Base-by-base conservation (phyloP, 2,113 vertebrate genomes). In the Uria aalge region DNA sequence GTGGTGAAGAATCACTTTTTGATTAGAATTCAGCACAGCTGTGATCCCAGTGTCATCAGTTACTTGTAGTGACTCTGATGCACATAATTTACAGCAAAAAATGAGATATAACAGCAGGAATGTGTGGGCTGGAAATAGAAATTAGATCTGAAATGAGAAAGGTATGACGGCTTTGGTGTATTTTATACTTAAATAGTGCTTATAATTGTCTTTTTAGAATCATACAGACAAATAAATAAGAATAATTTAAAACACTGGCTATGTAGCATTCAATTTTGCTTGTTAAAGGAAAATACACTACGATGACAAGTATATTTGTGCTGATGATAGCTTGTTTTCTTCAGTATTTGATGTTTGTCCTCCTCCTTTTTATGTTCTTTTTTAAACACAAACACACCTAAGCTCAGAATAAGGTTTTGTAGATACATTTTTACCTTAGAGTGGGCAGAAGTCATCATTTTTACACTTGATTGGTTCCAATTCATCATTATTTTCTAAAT, bases 71-170 rank as follows among this genome's bases (percentile, higher is more conserved):
- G 59, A 91, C 77, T 88, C 62, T 64, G 75, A 95, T 55, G 59
- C 40, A 67, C 30, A 38, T 15, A 72, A 89, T 95, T 97, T 94
- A 91, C 50, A 92, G 59, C 29, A 79, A 62, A 72, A 89, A 90
- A 69, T 67, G 91, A 96, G 52, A 57, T 43, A 30, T 43, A 96
- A 86, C 85, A 91, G 88, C 56, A 67, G 94, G 85, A 88, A 56
- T 71, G 67, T 64, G 78, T 72, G 73, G 73, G 85, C 8, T 87
- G 60, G 20, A 86, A 85, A 83, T 62, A 90, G 56, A 87, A 96
- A 88, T 85, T 21, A 53, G 56, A 43, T 43, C 76, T 81, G 38
- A 85, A 94, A 82, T 55, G 87, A 92, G 71, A 79, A 74, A 57
- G 17, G 34, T 69, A 40, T 80, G 85, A 97, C 2, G 6, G 76